These are phyloP conservation scores for Brachionus sp. DNA, from an alignment of 1,140 invertebrate species.

Conservation along the genomic window DNA sequence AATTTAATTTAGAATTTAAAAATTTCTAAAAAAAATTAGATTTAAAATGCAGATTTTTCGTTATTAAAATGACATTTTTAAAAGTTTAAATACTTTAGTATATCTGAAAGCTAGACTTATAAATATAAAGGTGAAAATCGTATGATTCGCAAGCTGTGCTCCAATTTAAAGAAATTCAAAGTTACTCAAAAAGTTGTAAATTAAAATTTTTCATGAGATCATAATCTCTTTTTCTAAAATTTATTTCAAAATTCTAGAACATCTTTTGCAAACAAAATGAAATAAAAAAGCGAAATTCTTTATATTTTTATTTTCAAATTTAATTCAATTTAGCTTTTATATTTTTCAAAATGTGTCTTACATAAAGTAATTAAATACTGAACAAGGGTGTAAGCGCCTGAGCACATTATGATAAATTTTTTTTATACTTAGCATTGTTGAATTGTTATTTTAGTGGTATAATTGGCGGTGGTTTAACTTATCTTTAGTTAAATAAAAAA, in stretches of 20 bases:
- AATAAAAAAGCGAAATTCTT: not conserved
- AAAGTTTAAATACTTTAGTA: not conserved
- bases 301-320: not conserved
- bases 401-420: constrained; percentile 10
- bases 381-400: not conserved
- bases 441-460: not conserved
- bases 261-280: not conserved
- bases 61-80: not conserved
- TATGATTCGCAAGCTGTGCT: not conserved
- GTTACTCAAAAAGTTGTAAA: not conserved
- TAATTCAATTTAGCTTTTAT: not conserved
- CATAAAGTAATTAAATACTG: constrained; percentile 5
- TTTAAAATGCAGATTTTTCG: not conserved
- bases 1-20: not conserved
- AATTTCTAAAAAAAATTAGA: not conserved
- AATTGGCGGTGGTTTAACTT: not conserved
- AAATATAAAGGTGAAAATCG: not conserved
- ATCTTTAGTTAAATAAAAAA: not conserved
- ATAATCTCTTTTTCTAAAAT: not conserved
- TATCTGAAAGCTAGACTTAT: not conserved
- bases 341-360: not conserved
- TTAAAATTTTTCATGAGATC: not conserved
- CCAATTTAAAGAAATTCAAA: not conserved
- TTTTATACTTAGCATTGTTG: not conserved
- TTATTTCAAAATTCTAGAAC: not conserved